Conservation (phyloP, 2,888 invertebrate genomes). For the Nomada ruficornis region DNA sequence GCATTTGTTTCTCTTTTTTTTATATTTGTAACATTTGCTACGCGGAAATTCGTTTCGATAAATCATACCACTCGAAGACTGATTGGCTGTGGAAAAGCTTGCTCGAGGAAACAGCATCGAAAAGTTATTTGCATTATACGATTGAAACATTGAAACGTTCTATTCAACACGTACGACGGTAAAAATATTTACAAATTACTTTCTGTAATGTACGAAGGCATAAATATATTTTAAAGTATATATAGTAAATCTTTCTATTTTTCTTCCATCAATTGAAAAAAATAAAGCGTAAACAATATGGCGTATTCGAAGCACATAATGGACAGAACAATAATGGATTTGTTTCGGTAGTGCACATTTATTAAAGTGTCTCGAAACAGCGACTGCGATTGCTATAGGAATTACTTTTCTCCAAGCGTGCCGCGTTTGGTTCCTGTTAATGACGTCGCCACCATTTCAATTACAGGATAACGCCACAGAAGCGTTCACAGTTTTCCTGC, state of each 20-base stretch:
- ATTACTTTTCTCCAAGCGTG: slow-evolving; percentile 44
- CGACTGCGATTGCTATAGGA: slow-evolving; percentile 25
- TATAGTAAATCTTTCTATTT: slow-evolving; percentile 8
- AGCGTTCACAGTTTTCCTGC: slow-evolving; percentile 55
- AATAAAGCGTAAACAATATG: neutral
- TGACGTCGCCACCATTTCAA: slow-evolving; percentile 55
- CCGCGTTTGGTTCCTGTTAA: slow-evolving; percentile 39
- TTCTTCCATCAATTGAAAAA: slow-evolving; percentile 2
- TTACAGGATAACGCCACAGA: slow-evolving; percentile 62
- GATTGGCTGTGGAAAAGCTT: neutral
- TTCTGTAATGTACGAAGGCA: too few species aligned
- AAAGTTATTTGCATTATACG: neutral
- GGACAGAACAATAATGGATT: slow-evolving; percentile 21
- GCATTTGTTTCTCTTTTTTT: neutral
- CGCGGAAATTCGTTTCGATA: slow-evolving; percentile 13
- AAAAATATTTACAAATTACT: slow-evolving; percentile 2
- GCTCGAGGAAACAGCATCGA: neutral
- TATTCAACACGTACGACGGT: neutral
- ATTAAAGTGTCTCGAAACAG: slow-evolving; percentile 31
- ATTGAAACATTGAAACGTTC: neutral
- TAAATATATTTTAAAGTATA: neutral
- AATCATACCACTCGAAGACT: slow-evolving; percentile 13
- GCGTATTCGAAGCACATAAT: slow-evolving; percentile 23
- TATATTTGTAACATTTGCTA: neutral
- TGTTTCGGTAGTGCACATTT: slow-evolving; percentile 2